phyloP scores from a whole-genome alignment of 2,113 vertebrate genomes.

The Hystrix cristata region DNA sequence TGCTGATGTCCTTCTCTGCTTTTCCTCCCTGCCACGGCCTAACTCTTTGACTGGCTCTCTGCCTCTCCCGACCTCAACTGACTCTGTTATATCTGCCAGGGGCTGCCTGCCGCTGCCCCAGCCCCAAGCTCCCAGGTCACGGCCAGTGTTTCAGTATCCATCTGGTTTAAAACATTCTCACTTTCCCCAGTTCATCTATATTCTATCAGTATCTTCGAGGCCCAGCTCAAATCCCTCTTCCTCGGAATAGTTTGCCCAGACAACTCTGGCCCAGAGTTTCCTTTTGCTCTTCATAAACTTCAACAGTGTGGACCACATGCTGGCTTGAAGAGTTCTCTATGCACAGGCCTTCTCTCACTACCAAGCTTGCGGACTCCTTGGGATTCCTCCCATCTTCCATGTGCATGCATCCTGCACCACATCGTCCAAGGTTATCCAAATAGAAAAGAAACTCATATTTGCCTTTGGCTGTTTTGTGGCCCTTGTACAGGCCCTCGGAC shows the following conservation, averaged over 20 bases:
- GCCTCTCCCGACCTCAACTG: background rate
- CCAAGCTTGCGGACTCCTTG: background rate
- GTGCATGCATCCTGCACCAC: background rate
- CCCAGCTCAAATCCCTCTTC: background rate
- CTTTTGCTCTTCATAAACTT: background rate
- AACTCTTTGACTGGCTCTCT: background rate
- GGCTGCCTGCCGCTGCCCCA: background rate
- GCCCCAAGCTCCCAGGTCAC: background rate
- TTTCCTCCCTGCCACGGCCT: background rate
- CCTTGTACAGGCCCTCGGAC: slow-evolving; percentile 83
- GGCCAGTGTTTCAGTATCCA: background rate
- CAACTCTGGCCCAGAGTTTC: background rate
- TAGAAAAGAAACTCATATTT: background rate
- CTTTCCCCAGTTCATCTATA: background rate
- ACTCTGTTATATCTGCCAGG: background rate
- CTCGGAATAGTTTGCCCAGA: background rate
- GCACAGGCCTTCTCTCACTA: background rate
- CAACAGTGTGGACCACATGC: background rate
- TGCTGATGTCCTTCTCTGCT: background rate
- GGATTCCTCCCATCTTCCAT: background rate
- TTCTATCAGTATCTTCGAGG: background rate
- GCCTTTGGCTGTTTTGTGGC: background rate
- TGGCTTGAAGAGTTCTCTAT: background rate
- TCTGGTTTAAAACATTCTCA: background rate
- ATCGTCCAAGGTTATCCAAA: background rate